A percentile compares a stretch with the other conserved stretches of the same genome.
Evolutionary conservation across 2,797 vertebrate species (phyloP).

Genomic region (Premnoplex brunnescens): DNA sequence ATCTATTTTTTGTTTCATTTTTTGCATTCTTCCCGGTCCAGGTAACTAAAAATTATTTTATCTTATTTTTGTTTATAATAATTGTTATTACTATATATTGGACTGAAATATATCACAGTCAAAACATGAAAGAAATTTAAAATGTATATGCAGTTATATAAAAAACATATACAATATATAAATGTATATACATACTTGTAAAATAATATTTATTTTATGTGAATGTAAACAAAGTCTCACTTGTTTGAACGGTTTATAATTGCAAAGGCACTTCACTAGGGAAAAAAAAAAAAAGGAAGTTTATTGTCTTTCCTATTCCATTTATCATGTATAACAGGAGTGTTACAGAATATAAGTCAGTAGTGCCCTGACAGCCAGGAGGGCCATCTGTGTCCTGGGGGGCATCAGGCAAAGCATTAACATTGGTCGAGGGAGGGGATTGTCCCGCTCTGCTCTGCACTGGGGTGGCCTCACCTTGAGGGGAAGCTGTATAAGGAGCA

Average conservation of each 20-base stretch:
- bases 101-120: background rate
- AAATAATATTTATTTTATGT: background rate
- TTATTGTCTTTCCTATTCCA: background rate
- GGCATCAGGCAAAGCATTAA: background rate
- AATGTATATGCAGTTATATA: background rate
- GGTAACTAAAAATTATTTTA: background rate
- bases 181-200: background rate
- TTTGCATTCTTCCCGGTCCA: background rate
- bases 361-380: background rate
- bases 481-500: background rate
- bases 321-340: background rate
- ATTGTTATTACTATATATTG: background rate
- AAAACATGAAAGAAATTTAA: background rate
- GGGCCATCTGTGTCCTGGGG: background rate
- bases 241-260: background rate
- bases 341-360: background rate
- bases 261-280: background rate
- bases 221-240: background rate
- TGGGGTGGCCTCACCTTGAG: background rate
- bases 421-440: background rate
- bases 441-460: background rate
- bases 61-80: background rate
- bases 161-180: background rate
- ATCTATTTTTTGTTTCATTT: background rate
- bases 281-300: background rate